Conservation (phyloP, 2,888 invertebrate genomes). For the Oasisia sp. region DNA sequence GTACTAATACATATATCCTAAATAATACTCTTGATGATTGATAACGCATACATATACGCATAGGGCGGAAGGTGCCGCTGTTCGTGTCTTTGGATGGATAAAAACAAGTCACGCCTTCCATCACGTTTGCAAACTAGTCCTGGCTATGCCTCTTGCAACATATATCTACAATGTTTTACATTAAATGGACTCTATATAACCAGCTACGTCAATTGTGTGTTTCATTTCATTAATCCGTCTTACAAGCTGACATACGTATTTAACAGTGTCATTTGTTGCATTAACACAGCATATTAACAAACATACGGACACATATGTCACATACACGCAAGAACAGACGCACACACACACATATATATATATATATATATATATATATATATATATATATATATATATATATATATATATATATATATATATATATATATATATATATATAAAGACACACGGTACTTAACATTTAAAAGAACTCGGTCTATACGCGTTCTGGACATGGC, state of each 20-base stretch:
- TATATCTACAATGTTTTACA: neutral
- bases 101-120: no score
- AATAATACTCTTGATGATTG: no score
- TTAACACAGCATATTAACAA: neutral
- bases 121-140: no score
- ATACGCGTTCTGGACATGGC: neutral
- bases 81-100: no score
- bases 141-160: no score
- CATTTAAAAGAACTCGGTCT: neutral
- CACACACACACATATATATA: neutral
- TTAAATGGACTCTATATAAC: neutral
- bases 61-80: no score
- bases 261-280: neutral
- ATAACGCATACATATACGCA: no score
- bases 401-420: neutral
- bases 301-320: neutral
- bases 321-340: no score
- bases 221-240: neutral
- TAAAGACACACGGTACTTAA: neutral
- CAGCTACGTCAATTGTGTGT: neutral
- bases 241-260: neutral
- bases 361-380: neutral
- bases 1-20: no score
- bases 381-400: neutral
- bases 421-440: neutral